Conservation (phyloP, 1,140 invertebrate genomes). For the Harlomillsia oculata region DNA sequence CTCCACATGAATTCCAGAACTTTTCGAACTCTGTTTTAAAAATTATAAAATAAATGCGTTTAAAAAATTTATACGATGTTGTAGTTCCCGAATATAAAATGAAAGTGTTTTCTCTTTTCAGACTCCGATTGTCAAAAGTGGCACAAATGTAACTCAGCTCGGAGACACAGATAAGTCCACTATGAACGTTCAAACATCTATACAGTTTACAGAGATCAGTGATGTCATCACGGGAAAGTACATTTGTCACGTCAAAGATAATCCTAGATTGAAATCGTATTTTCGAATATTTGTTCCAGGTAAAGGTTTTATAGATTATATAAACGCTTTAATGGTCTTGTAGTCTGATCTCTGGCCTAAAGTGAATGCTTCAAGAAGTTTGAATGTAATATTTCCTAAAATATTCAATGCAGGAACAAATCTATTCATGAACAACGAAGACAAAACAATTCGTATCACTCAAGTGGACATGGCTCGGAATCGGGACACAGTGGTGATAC, state of each 20-base stretch:
- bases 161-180: not conserved
- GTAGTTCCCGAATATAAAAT: too few species aligned
- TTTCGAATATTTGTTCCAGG: constrained; percentile 4
- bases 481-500: not conserved
- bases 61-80: too few species aligned
- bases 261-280: not conserved
- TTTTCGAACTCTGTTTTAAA: too few species aligned
- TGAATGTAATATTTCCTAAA: not conserved
- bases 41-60: too few species aligned
- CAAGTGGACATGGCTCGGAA: not conserved
- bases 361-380: not conserved
- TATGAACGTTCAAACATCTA: not conserved
- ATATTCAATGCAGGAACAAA: not conserved
- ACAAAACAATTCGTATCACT: not conserved
- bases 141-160: not conserved
- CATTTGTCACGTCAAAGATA: constrained; percentile 1
- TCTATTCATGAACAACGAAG: not conserved
- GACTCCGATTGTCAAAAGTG: not conserved
- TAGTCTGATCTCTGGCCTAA: not conserved
- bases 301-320: not conserved
- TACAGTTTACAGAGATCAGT: not conserved
- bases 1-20: too few species aligned
- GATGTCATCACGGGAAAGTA: not conserved
- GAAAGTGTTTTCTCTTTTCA: not conserved
- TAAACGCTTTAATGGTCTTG: not conserved